These are phyloP conservation scores for Margaritifera margaritifera DNA, from an alignment of 2,888 invertebrate genomes.

Conservation along the genomic window DNA sequence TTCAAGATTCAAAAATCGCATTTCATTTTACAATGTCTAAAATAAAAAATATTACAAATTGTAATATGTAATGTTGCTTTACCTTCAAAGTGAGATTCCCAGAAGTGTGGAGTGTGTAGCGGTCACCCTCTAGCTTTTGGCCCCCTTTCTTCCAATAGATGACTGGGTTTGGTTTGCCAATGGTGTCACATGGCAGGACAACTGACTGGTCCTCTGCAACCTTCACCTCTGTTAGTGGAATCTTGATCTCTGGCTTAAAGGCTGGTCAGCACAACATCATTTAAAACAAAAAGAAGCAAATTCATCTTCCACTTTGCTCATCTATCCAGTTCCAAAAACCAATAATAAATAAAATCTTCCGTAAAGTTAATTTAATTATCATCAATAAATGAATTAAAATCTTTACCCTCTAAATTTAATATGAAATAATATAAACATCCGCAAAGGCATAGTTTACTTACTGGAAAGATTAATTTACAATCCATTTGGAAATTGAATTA, in stretches of 20 bases:
- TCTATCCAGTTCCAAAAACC: no score
- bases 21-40: not conserved
- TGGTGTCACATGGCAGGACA: slow-evolving; percentile 83
- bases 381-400: no score
- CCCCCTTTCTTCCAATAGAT: slow-evolving; percentile 85
- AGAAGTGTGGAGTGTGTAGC: slow-evolving; percentile 83
- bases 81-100: slow-evolving; percentile 86
- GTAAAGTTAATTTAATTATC: no score
- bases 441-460: no score
- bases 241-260: slow-evolving; percentile 89
- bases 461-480: no score
- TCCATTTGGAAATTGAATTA: no score
- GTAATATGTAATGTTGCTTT: not conserved
- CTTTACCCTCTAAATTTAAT: no score
- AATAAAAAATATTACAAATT: not conserved
- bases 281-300: no score
- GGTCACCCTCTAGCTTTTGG: slow-evolving; percentile 81
- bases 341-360: no score
- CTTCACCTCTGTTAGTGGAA: slow-evolving; percentile 75
- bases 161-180: slow-evolving; percentile 95
- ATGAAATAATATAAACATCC: no score
- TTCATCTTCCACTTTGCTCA: no score
- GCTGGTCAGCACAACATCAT: slow-evolving; percentile 75
- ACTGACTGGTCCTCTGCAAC: slow-evolving; percentile 65
- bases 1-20: no score